These are phyloP conservation scores for Platycercus adscitus DNA, from an alignment of 2,113 vertebrate species.

Conservation along the genomic window DNA sequence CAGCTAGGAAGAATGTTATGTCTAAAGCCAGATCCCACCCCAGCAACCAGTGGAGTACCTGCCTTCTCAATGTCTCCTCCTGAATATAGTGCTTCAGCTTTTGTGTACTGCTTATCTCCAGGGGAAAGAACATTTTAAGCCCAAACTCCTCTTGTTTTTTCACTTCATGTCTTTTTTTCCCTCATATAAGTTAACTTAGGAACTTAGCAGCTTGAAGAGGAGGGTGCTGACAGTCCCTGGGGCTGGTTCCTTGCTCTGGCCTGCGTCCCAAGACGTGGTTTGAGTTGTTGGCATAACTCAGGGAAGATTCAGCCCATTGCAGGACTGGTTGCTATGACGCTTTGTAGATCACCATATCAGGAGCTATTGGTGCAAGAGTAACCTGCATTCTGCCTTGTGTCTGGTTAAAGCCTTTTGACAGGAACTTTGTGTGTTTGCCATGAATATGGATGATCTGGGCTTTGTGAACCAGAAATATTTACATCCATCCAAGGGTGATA, in stretches of 20 bases:
- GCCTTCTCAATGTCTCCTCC: not conserved
- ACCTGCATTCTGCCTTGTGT: not conserved
- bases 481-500: not conserved
- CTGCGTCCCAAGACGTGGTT: not conserved
- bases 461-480: not conserved
- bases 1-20: not conserved
- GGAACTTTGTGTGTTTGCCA: not conserved
- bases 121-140: not conserved
- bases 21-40: not conserved
- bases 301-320: not conserved
- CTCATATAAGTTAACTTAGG: not conserved
- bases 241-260: not conserved
- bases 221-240: not conserved
- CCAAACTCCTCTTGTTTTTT: not conserved
- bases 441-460: slow-evolving; percentile 31
- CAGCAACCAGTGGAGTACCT: not conserved
- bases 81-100: not conserved
- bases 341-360: not conserved
- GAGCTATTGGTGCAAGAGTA: not conserved
- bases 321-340: slow-evolving; percentile 25
- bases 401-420: slow-evolving; percentile 35
- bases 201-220: not conserved
- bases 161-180: not conserved
- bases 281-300: not conserved
- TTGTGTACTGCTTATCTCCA: not conserved